Percentiles rank a stretch among this genome's conserved stretches.
Conservation (phyloP, 2,888 invertebrate species). For the Fragum whitleyi region DNA sequence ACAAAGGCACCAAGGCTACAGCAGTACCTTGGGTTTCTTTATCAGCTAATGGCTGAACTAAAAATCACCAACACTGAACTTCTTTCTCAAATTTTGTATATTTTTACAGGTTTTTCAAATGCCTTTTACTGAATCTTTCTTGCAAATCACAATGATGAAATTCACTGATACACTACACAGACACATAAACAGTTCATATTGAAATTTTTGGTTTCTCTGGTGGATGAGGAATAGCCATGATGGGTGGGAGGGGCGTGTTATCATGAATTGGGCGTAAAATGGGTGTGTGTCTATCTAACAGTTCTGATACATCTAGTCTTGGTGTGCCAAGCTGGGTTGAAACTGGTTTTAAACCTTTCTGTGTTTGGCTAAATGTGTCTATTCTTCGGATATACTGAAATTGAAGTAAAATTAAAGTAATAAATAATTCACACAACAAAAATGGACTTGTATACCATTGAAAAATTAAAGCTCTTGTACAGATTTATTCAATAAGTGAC, state of each 20-base stretch:
- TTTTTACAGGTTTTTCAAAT: no score
- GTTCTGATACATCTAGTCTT: conserved; percentile 73
- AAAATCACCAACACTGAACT: no score
- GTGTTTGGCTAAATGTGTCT: conserved; percentile 72
- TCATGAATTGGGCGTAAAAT: conserved; percentile 76
- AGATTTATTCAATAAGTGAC: no score
- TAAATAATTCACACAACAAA: background rate
- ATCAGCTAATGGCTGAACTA: no score
- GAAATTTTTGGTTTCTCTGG: conserved; percentile 68
- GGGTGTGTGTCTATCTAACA: conserved; percentile 78
- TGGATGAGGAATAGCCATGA: conserved; percentile 74
- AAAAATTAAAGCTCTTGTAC: no score
- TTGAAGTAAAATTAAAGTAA: background rate
- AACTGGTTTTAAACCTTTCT: conserved; percentile 75
- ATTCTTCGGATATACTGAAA: conserved; percentile 77
- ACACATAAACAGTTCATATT: conserved; percentile 38
- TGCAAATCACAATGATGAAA: no score
- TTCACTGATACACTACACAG: background rate
- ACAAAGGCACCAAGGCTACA: no score
- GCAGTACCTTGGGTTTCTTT: no score
- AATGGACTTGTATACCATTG: no score
- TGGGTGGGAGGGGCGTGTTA: conserved; percentile 77
- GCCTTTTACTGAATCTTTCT: no score
- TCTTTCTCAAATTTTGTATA: no score
- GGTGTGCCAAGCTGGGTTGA: conserved; percentile 66